Base-by-base conservation (phyloP, 2,113 vertebrate genomes). In the Cheilinus undulatus region DNA sequence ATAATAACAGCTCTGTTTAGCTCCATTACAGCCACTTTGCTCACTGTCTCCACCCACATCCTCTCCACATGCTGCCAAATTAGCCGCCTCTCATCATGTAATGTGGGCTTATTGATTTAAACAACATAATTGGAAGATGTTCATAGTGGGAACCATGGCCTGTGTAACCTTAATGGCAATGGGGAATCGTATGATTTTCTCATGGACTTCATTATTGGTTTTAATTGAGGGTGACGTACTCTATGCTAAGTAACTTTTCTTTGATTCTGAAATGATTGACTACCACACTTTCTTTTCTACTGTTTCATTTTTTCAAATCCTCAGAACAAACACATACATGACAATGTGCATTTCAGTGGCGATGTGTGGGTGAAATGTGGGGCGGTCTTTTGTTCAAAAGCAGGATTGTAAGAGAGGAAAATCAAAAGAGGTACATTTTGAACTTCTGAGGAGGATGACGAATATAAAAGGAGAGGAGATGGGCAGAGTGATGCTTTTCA, bases 61-160 rank as follows among this genome's bases (percentile, higher is more conserved):
- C 32, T 63, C 71, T 30, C 66, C 64, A 66, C 53, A 56, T 43
- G 59, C 57, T 46, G 50, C 23, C 40, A 85, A 78, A 90, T 85
- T 83, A 61, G 26, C 51, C 34, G 12, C 60, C 66, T 42, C n/a
- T 77, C 70, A 50, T 76, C 59, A 73, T 74, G 72, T 19, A 30
- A 27, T 46, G 42, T 65, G 24, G 6, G 70, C 58, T 83, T 78
- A 90, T 87, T 88, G 80, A 87, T 84, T 84, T 73, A 78, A 87
- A 79, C 60, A 76, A 73, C 73, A 80, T 76, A 76, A 84, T 74
- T 80, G 32, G 75, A 54, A 64, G 51, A 53, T 45, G 59, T 26
- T 50, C 8, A 3, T 14, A 42, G 28, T 34, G 43, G 36, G 19
- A 50, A 58, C 6, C 28, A 13, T 49, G 46, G 14, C 36, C 30